Conservation (phyloP, 2,888 invertebrate genomes). For the Podotricha telesiphe region DNA sequence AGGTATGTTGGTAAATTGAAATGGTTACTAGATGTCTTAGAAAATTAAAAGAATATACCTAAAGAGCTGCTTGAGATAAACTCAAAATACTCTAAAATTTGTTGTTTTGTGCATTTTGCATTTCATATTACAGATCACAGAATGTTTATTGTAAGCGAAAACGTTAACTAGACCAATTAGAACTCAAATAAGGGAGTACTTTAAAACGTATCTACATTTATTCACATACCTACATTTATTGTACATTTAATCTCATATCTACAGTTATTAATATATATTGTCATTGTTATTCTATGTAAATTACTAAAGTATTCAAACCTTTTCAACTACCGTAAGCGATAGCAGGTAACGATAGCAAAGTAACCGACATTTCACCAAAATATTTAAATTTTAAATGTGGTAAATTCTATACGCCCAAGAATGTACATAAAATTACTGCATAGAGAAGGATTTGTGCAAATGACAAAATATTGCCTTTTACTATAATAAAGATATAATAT, state of each 20-base stretch:
- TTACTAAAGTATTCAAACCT: not conserved
- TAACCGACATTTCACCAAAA: not conserved
- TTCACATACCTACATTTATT: too few species aligned
- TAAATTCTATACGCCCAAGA: conserved; percentile 10
- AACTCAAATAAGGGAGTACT: too few species aligned
- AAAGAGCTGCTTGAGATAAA: not conserved
- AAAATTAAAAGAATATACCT: conserved; percentile 1
- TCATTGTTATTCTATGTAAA: not conserved
- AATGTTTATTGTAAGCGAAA: not conserved
- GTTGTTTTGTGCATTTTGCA: not conserved
- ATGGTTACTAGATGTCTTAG: conserved; percentile 14
- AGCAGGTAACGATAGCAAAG: not conserved
- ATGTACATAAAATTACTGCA: conserved; percentile 9
- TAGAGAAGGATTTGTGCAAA: not conserved
- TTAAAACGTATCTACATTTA: too few species aligned
- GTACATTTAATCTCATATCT: too few species aligned
- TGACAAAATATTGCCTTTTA: not conserved
- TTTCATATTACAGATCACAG: not conserved
- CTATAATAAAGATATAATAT: not conserved
- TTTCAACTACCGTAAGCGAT: conserved; percentile 8
- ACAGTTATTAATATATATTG: too few species aligned
- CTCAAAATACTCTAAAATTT: not conserved
- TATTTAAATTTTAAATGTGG: conserved; percentile 20
- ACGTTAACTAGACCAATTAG: too few species aligned
- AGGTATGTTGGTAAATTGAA: conserved; percentile 18